A percentile compares a stretch with the other conserved stretches of the same genome.
These are phyloP conservation scores for Ichneumon xanthorius DNA, from an alignment of 2,888 invertebrate species.

Conservation along the genomic window DNA sequence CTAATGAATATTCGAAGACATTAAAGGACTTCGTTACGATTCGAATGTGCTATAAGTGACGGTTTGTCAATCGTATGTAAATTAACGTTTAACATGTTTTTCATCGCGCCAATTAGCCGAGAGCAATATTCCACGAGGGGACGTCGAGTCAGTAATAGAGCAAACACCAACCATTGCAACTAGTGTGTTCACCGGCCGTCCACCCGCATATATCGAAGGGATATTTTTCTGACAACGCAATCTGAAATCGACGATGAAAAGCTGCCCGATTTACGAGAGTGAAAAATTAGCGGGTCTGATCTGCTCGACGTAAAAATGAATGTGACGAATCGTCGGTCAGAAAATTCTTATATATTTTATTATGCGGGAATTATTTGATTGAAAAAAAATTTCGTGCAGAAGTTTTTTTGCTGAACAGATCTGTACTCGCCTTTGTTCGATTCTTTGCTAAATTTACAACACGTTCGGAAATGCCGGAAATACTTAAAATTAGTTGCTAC, in stretches of 20 bases:
- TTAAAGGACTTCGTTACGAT: neutral
- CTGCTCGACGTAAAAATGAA: too few species aligned
- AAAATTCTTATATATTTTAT: neutral
- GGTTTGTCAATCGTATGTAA: neutral
- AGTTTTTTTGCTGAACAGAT: too few species aligned
- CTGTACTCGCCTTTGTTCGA: too few species aligned
- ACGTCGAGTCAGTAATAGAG: constrained; percentile 22
- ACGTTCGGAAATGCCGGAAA: too few species aligned
- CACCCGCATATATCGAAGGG: constrained; percentile 19
- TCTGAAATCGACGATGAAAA: neutral
- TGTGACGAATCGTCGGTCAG: too few species aligned
- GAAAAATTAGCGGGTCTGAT: neutral
- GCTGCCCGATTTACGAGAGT: neutral
- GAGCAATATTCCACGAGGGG: neutral
- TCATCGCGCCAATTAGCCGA: constrained; percentile 13
- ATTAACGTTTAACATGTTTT: constrained; percentile 16
- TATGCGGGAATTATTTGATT: neutral
- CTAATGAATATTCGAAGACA: neutral
- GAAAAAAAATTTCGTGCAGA: neutral
- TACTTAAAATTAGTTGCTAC: too few species aligned
- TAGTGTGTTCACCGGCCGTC: constrained; percentile 48
- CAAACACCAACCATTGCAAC: constrained; percentile 63
- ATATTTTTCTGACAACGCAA: constrained; percentile 39
- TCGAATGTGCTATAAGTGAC: neutral
- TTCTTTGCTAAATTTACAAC: too few species aligned